Conservation (phyloP, 2,113 vertebrate genomes). For the Urocitellus parryii region DNA sequence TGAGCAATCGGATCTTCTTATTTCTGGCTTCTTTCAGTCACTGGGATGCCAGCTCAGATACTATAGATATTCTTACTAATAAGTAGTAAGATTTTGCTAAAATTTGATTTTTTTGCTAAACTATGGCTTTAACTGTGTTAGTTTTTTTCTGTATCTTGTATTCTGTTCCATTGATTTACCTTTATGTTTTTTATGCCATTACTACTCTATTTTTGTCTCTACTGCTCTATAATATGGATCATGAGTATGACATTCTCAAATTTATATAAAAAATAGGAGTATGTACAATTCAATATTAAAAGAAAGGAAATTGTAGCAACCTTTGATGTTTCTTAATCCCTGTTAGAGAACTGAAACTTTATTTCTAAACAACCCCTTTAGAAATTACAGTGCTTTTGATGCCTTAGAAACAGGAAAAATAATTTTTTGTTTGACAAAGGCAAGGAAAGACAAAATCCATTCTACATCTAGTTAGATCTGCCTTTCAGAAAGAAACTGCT, state of each 20-base stretch:
- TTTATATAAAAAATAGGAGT: too few relatives aligned
- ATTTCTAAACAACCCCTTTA: conserved; percentile 13
- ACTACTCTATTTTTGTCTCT: too few relatives aligned
- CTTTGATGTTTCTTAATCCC: conserved; percentile 3
- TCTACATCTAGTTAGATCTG: too few relatives aligned
- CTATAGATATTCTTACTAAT: conserved; percentile 50
- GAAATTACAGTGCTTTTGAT: conserved; percentile 55
- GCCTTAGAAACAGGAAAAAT: conserved; percentile 72
- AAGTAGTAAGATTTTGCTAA: conserved; percentile 16
- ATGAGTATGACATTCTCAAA: too few relatives aligned
- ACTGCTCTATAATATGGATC: background rate
- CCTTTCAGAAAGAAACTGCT: too few relatives aligned
- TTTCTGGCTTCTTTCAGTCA: background rate
- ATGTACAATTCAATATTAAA: too few relatives aligned
- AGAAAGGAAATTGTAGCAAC: too few relatives aligned
- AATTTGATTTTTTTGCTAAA: background rate
- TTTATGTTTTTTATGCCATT: too few relatives aligned
- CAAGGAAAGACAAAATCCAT: background rate
- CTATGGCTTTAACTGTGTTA: too few relatives aligned
- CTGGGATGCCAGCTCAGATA: background rate
- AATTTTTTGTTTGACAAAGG: conserved; percentile 47
- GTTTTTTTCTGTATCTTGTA: too few relatives aligned
- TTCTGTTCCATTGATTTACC: too few relatives aligned
- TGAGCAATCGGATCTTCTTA: background rate
- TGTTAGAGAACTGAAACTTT: conserved; percentile 32